Evolutionary conservation across 2,797 vertebrate genomes (phyloP).

Genomic region (Sphenopsis melanotis): DNA sequence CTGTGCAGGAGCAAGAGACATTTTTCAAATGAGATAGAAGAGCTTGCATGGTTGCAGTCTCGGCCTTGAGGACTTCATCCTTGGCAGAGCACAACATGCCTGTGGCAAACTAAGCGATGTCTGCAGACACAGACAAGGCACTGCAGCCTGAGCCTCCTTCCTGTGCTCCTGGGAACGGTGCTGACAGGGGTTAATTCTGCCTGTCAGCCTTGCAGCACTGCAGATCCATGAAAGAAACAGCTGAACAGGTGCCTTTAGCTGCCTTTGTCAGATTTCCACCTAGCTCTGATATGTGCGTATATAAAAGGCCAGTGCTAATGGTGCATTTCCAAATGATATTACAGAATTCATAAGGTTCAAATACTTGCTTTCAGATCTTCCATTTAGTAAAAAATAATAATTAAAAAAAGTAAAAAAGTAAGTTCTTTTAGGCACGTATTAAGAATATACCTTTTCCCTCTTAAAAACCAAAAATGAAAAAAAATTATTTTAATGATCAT

Average conservation of each 20-base stretch:
- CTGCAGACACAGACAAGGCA: background rate
- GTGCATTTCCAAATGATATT: background rate
- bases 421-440: background rate
- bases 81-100: background rate
- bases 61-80: background rate
- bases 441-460: background rate
- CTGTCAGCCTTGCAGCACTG: background rate
- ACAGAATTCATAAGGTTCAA: background rate
- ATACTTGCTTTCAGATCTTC: background rate
- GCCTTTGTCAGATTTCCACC: fast-evolving
- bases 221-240: background rate
- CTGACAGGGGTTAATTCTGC: background rate
- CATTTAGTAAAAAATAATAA: background rate
- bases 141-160: background rate
- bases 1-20: background rate
- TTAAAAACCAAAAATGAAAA: background rate
- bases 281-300: background rate
- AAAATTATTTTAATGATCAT: background rate
- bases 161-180: background rate
- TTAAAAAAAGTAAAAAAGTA: background rate
- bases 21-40: background rate
- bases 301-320: background rate
- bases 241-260: background rate
- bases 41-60: background rate
- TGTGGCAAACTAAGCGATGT: background rate